Conservation (phyloP, 2,797 vertebrate species). For the Eremophila alpestris region DNA sequence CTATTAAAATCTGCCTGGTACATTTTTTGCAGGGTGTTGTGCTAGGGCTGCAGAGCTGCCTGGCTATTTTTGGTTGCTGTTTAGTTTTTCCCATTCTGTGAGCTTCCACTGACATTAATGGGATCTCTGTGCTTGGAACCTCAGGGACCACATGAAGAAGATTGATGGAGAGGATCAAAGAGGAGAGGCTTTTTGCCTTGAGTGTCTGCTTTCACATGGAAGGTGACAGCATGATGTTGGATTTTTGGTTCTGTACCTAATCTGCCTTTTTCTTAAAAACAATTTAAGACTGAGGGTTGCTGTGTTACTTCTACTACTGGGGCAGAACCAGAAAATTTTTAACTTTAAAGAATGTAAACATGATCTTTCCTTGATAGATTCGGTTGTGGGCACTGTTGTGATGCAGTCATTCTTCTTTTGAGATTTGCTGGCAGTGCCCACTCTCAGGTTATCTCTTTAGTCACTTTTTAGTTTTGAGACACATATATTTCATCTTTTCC, state of each 20-base stretch:
- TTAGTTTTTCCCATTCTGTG: neutral
- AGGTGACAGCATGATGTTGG: neutral
- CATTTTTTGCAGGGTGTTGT: constrained; percentile 6
- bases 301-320: neutral
- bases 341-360: neutral
- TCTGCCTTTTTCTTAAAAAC: neutral
- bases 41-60: constrained; percentile 6
- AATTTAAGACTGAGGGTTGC: neutral
- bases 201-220: neutral
- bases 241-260: neutral
- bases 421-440: neutral
- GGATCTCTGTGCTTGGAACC: neutral
- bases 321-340: neutral
- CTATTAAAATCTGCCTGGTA: constrained; percentile 31
- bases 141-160: neutral
- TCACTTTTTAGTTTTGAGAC: neutral
- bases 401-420: neutral
- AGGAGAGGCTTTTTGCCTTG: neutral
- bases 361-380: neutral
- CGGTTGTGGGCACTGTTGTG: neutral
- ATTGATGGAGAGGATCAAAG: neutral
- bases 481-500: neutral
- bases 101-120: neutral
- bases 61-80: constrained; percentile 23
- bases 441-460: neutral